Percentiles rank a stretch among this genome's conserved stretches.
phyloP scores from a whole-genome alignment of 2,888 invertebrate species.

The Syrista parreyssii region DNA sequence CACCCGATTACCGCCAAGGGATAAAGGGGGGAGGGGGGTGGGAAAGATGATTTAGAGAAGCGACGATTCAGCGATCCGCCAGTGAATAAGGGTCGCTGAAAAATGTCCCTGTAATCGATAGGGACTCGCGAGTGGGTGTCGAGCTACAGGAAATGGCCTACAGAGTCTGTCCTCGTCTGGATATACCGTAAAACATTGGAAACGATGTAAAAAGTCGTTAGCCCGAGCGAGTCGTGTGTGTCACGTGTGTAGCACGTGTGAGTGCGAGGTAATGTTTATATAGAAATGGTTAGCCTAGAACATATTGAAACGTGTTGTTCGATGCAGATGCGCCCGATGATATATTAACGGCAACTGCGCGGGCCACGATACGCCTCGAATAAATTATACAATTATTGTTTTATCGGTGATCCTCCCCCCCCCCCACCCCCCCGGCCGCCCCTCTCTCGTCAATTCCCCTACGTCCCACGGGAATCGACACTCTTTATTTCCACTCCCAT shows the following conservation, averaged over 20 bases:
- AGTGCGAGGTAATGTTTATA: constrained; percentile 47
- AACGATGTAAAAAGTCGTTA: neutral
- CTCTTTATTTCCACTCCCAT: too few species aligned
- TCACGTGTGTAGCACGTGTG: neutral
- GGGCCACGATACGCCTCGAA: constrained; percentile 59
- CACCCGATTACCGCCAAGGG: too few species aligned
- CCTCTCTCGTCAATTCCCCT: neutral
- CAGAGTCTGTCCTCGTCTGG: too few species aligned
- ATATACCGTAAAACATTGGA: neutral
- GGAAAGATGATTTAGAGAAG: too few species aligned
- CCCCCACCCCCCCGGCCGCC: constrained; percentile 5
- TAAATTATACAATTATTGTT: constrained; percentile 66
- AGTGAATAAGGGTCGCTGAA: too few species aligned
- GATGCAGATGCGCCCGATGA: constrained; percentile 65
- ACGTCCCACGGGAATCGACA: neutral
- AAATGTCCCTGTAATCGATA: too few species aligned
- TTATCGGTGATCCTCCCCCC: constrained; percentile 51
- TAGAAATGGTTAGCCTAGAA: constrained; percentile 55
- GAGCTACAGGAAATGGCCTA: too few species aligned
- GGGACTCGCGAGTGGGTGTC: too few species aligned
- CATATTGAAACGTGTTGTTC: constrained; percentile 64
- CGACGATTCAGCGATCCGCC: too few species aligned
- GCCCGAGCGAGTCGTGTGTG: neutral
- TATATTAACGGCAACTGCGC: constrained; percentile 66
- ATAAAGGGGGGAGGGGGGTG: too few species aligned